phyloP scores from a whole-genome alignment of 2,797 vertebrate genomes.

The Sphenopsis melanotis region DNA sequence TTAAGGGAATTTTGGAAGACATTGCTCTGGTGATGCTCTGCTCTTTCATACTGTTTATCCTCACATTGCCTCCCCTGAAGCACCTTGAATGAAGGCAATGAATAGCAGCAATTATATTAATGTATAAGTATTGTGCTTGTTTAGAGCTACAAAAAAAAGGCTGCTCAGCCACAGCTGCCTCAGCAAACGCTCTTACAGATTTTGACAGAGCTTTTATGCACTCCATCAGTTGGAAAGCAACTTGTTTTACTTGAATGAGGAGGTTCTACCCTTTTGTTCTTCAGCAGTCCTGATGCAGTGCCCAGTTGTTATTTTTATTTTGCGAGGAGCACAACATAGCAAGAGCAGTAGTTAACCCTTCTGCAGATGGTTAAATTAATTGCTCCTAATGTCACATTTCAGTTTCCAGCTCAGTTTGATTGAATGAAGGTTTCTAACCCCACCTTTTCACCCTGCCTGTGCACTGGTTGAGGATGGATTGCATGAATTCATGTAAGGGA shows the following conservation, averaged over 20 bases:
- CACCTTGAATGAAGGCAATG: not conserved
- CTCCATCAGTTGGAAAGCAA: not conserved
- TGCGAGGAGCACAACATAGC: not conserved
- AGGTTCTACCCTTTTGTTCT: not conserved
- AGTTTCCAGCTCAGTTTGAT: not conserved
- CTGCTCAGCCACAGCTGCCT: not conserved
- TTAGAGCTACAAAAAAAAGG: not conserved
- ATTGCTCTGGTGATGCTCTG: not conserved
- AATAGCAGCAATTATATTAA: not conserved
- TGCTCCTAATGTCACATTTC: not conserved
- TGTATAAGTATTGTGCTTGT: not conserved
- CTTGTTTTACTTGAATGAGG: not conserved
- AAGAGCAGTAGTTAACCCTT: not conserved
- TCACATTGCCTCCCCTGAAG: not conserved
- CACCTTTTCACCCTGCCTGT: not conserved
- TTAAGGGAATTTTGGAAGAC: not conserved
- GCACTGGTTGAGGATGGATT: not conserved
- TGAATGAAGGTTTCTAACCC: not conserved
- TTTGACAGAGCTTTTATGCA: not conserved
- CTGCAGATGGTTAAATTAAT: not conserved
- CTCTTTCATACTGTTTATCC: not conserved
- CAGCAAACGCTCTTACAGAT: not conserved
- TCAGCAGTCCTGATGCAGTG: not conserved
- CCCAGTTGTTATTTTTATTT: not conserved
- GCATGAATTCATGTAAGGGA: not conserved